Evolutionary conservation across 2,888 invertebrate genomes (phyloP), one percentile per base, ranked within the genome.

Genomic region (Nemapogon koenigi): DNA sequence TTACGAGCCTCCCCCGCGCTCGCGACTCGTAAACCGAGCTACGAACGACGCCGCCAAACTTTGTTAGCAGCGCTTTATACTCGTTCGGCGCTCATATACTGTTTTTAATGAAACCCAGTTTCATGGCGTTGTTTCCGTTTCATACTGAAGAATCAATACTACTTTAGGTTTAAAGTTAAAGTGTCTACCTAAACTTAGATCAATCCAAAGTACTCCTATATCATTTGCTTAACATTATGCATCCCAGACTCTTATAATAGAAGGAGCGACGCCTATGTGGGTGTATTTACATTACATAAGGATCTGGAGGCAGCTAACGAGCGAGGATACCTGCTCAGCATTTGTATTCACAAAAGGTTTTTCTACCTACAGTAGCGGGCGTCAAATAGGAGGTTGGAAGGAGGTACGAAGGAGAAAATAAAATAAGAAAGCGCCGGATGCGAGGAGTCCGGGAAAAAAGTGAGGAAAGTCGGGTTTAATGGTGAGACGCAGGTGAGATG

Each of bases 351-450:
- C 67, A 72, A 75, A 69, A 72, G 76, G 72, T 73, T 70, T 68
- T 68, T 67, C 68, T 73, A 73, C 75, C 75, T 73, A 70, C 69
- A 56, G 57, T 57, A 58, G 57, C 73, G 72, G 75, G 75, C 72
- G 73, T 71, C 55, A 72, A 75, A 71, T 69, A 75, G 76, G 73
- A 73, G 73, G 43, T 61, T 58, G 66, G 68, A 75, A 73, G 75
- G 76, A 76, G 76, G 75, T 63, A 69, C 61, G 62, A 72, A 75
- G 73, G 73, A 76, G 71, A 73, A 76, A 78, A 78, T 76, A 75
- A 76, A 76, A 73, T 76, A 70, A 78, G 76, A 78, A 71, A 75
- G 66, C 66, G 68, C 69, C 70, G 73, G 75, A 71, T 72, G 59
- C 63, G 71, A 70, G 67, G 71, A 38, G 36, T 73, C 71, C 71